A percentile compares a stretch with the other conserved stretches of the same genome.
Conservation (phyloP, 2,113 vertebrate species). For the Enhydra lutris region DNA sequence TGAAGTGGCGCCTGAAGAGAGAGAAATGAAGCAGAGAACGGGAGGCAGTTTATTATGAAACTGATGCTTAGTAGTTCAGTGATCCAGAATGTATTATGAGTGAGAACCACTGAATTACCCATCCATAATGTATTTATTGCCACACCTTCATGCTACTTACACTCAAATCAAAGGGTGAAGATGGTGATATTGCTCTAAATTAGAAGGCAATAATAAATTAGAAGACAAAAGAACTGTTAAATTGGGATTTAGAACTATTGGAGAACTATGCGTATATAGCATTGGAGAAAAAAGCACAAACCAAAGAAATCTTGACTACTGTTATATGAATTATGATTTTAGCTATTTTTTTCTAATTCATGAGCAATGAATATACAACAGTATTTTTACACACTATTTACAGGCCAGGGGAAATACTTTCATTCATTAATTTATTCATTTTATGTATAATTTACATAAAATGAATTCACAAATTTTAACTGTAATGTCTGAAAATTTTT, state of each 20-base stretch:
- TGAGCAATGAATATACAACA: background rate
- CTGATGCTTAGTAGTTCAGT: background rate
- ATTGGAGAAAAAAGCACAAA: background rate
- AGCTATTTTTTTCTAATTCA: background rate
- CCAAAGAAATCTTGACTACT: background rate
- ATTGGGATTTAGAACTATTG: background rate
- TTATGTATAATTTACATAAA: background rate
- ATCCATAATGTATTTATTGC: background rate
- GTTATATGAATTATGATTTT: background rate
- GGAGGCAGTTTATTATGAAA: background rate
- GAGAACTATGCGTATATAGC: background rate
- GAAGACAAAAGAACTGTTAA: background rate
- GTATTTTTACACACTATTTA: background rate
- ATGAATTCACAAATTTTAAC: background rate
- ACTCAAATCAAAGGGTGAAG: background rate
- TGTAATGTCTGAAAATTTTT: background rate
- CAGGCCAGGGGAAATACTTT: background rate
- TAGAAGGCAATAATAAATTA: background rate
- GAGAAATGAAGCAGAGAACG: background rate
- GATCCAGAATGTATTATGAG: background rate
- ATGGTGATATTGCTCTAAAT: background rate
- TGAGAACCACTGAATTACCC: background rate
- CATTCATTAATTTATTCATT: background rate
- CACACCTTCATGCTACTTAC: background rate
- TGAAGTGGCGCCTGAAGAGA: background rate